These are phyloP conservation scores for Drosophila fuyamai DNA, from an alignment of 1,140 invertebrate species.

Conservation along the genomic window DNA sequence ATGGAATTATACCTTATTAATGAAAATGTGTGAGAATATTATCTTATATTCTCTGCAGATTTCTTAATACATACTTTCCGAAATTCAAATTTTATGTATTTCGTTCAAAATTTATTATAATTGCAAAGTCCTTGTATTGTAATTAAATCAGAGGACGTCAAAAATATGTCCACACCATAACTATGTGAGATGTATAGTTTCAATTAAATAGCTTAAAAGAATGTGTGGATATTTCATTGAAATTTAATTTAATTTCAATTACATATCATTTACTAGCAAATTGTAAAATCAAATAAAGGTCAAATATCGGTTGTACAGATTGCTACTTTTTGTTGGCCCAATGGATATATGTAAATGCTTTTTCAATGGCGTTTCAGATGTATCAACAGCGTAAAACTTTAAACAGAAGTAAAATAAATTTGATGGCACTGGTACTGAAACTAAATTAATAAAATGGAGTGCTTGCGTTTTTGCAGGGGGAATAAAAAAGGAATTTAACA, in stretches of 20 bases:
- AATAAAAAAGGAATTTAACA: not conserved
- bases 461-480: not conserved
- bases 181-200: no score
- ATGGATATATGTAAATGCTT: constrained; percentile 1
- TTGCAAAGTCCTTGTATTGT: no score
- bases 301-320: not conserved
- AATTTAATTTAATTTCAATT: not conserved
- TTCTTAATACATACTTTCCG: no score
- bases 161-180: no score
- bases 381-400: constrained; percentile 7
- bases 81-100: no score
- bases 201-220: no score
- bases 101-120: no score
- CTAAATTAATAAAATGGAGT: not conserved
- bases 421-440: not conserved
- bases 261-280: constrained; percentile 4
- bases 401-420: not conserved
- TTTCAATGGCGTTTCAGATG: constrained; percentile 7
- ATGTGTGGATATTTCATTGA: no score
- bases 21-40: no score
- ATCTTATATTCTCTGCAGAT: no score
- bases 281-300: constrained; percentile 6
- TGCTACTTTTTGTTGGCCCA: not conserved
- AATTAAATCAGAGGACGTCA: no score
- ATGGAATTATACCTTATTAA: no score